A percentile compares a stretch with the other conserved stretches of the same genome.
phyloP scores from a whole-genome alignment of 2,888 invertebrate species.

The Desoria tigrina region DNA sequence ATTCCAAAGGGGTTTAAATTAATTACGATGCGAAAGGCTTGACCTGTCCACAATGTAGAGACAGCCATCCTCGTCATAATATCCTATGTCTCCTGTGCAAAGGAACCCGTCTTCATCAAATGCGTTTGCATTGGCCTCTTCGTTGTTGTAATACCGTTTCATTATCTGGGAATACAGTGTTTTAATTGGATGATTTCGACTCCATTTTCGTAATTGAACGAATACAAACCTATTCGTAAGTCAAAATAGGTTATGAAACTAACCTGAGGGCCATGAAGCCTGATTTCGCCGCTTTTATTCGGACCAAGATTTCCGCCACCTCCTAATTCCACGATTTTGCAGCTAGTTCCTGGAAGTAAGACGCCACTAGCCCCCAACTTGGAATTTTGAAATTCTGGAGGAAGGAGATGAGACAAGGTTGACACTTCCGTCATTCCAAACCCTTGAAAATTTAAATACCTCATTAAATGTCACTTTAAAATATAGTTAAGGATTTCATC shows the following conservation, averaged over 20 bases:
- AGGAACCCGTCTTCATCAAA: slow-evolving; percentile 77
- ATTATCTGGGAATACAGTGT: slow-evolving; percentile 69
- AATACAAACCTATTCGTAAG: no score
- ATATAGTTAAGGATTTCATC: no score
- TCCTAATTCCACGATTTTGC: slow-evolving; percentile 65
- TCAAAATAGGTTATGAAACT: no score
- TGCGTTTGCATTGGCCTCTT: slow-evolving; percentile 70
- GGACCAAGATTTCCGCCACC: slow-evolving; percentile 55
- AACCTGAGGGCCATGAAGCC: slow-evolving; percentile 73
- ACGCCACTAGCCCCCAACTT: slow-evolving; percentile 60
- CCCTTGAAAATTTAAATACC: slow-evolving; percentile 65
- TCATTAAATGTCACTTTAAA: no score
- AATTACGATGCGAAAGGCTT: no score
- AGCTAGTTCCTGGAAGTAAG: slow-evolving; percentile 65
- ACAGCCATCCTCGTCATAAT: slow-evolving; percentile 72
- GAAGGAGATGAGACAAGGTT: slow-evolving; percentile 62
- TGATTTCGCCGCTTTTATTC: slow-evolving; percentile 67
- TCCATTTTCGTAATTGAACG: no score
- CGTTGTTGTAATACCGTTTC: slow-evolving; percentile 62
- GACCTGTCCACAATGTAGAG: slow-evolving; percentile 70
- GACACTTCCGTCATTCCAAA: slow-evolving; percentile 72
- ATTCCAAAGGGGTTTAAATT: no score
- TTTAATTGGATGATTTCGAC: no score
- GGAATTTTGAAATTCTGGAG: background rate
- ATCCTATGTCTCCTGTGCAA: slow-evolving; percentile 78